Percentiles rank a stretch among this genome's conserved stretches.
phyloP scores from a whole-genome alignment of 2,113 vertebrate species.

The Fulica atra region DNA sequence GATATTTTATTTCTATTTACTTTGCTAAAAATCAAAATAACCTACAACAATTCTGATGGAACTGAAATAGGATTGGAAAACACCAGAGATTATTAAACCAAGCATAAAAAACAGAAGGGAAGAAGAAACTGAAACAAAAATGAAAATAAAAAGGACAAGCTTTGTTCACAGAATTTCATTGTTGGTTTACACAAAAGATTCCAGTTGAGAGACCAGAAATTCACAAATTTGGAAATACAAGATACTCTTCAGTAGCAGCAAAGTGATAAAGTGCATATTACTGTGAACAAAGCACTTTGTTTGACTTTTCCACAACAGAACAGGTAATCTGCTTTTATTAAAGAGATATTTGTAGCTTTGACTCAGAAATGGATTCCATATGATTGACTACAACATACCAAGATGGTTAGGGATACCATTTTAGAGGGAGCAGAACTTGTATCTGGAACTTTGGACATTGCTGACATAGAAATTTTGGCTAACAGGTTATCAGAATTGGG shows the following conservation, averaged over 20 bases:
- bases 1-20: background rate
- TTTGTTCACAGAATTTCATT: background rate
- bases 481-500: background rate
- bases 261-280: background rate
- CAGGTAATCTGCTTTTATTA: background rate
- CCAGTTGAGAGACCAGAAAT: background rate
- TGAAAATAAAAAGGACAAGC: background rate
- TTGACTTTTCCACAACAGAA: background rate
- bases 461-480: background rate
- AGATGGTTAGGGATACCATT: background rate
- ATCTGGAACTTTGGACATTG: background rate
- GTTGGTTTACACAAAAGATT: background rate
- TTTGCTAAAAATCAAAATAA: background rate
- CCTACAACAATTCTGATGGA: background rate
- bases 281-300: background rate
- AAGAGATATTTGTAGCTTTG: background rate
- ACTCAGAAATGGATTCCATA: background rate
- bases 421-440: background rate
- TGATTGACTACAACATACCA: background rate
- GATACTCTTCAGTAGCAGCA: background rate
- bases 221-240: background rate
- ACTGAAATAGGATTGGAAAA: background rate
- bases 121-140: background rate
- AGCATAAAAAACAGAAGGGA: background rate
- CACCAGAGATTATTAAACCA: background rate